phyloP scores from a whole-genome alignment of 1,140 invertebrate genomes.

The Acyrthosiphon pisum region DNA sequence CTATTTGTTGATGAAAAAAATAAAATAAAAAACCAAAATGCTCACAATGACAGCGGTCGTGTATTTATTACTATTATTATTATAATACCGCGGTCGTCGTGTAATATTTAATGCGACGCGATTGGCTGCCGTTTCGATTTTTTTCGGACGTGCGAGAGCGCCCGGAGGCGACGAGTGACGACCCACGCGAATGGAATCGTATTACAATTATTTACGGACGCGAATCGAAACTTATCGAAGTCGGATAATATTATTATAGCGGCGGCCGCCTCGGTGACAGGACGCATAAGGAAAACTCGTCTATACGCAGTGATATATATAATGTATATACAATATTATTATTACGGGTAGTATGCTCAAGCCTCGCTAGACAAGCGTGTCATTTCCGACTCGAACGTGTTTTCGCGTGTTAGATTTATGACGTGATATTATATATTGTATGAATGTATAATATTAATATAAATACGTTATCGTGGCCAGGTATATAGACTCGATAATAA shows the following conservation, averaged over 20 bases:
- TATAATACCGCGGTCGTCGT: not conserved
- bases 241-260: not conserved
- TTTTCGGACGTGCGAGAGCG: not conserved
- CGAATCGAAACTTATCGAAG: not conserved
- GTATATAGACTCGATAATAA: not conserved
- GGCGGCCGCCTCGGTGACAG: not conserved
- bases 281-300: not conserved
- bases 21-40: not conserved
- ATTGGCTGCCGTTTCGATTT: constrained; percentile 24
- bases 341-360: not conserved
- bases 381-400: not conserved
- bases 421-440: not conserved
- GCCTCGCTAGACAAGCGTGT: not conserved
- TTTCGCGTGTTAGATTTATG: not conserved
- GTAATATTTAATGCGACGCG: not conserved
- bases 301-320: not conserved
- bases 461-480: too few relatives aligned
- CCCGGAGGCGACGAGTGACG: not conserved
- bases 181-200: not conserved
- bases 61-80: not conserved
- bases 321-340: too few relatives aligned
- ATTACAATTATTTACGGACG: not conserved
- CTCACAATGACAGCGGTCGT: not conserved
- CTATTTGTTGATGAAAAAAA: not conserved
- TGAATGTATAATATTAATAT: too few relatives aligned